phyloP scores from a whole-genome alignment of 2,888 invertebrate genomes.

The Caradrina kadenii region DNA sequence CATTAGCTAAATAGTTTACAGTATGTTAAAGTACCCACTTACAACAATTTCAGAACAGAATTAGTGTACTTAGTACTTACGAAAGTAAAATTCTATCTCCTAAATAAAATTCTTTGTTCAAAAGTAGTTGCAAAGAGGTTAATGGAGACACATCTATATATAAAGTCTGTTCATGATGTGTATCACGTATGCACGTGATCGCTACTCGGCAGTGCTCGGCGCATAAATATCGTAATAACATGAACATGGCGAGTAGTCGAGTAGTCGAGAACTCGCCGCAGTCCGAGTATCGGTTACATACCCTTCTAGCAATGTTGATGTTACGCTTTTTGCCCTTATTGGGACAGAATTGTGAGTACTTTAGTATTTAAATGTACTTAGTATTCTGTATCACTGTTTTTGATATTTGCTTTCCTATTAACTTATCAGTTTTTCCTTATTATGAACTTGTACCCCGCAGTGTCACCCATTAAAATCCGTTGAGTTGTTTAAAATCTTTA shows the following conservation, averaged over 20 bases:
- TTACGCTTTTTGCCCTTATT: constrained; percentile 49
- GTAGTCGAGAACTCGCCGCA: constrained; percentile 43
- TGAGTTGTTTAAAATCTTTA: no score
- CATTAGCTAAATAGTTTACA: neutral
- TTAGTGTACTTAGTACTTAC: neutral
- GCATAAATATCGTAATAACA: constrained; percentile 64
- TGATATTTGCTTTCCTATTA: neutral
- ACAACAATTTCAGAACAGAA: neutral
- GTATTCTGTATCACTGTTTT: neutral
- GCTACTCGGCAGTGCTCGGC: constrained; percentile 32
- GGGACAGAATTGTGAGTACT: constrained; percentile 19
- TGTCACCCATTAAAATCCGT: no score
- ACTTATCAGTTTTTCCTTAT: neutral
- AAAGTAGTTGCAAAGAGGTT: constrained; percentile 52
- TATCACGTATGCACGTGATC: constrained; percentile 65
- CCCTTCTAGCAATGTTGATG: constrained; percentile 47
- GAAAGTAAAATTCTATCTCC: constrained; percentile 32
- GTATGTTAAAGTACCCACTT: neutral
- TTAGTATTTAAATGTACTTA: constrained; percentile 7
- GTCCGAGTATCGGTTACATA: constrained; percentile 53
- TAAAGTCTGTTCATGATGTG: constrained; percentile 59
- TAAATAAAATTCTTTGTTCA: constrained; percentile 42
- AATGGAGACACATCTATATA: constrained; percentile 58
- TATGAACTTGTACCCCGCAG: no score
- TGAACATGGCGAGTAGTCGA: constrained; percentile 15